phyloP scores from a whole-genome alignment of 2,797 vertebrate genomes.

The Sebastes matsubarae region DNA sequence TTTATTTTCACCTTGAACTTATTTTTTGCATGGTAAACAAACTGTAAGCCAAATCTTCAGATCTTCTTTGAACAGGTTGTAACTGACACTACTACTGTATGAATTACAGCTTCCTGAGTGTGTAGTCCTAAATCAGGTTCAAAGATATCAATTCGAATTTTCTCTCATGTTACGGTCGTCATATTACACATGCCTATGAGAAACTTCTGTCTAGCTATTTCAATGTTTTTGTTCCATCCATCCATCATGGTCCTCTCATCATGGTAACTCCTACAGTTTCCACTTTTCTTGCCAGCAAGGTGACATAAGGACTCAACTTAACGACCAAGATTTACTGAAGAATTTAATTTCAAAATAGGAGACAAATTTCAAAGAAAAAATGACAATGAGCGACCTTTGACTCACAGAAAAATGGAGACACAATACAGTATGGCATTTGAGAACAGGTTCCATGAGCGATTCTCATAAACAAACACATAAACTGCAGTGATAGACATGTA shows the following conservation, averaged over 20 bases:
- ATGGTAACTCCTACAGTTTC: not conserved
- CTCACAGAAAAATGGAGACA: not conserved
- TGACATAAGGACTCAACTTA: conserved; percentile 60
- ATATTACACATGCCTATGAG: conserved; percentile 31
- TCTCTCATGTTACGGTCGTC: conserved; percentile 38
- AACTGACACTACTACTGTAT: conserved; percentile 6
- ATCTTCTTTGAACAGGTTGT: not conserved
- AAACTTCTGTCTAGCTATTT: conserved; percentile 36
- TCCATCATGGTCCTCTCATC: conserved; percentile 10
- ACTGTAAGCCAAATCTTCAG: not conserved
- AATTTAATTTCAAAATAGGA: not conserved
- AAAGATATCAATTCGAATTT: conserved; percentile 47
- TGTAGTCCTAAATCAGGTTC: conserved; percentile 44
- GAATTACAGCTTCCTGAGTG: conserved; percentile 39
- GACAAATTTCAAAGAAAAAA: not conserved
- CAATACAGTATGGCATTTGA: not conserved
- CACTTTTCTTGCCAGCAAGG: conserved; percentile 39
- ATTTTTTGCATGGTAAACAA: not conserved
- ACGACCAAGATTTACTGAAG: conserved; percentile 50
- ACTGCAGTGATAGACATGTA: conserved; percentile 60
- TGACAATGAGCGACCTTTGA: not conserved
- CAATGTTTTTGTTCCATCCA: conserved; percentile 29
- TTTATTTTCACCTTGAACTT: not conserved
- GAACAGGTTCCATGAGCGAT: conserved; percentile 25
- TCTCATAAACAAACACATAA: conserved; percentile 35